Base-by-base conservation (phyloP, 2,113 vertebrate genomes). In the Struthidea cinerea region DNA sequence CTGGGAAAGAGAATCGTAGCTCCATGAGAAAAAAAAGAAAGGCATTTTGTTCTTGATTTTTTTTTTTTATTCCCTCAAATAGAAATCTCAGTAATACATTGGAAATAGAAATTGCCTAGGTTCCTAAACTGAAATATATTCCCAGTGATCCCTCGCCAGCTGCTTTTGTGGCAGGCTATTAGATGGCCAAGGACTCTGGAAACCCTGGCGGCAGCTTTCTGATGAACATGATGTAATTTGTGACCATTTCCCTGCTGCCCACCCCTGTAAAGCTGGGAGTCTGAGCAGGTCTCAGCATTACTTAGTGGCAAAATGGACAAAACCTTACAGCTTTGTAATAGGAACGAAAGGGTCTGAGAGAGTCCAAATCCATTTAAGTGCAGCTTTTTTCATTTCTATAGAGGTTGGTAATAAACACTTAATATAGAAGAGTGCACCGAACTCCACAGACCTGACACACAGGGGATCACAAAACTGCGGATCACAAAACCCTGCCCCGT, bases 121-220 rank as follows among this genome's bases (percentile, higher is more conserved):
- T 81, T 94, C 73, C 76, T 92, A 82, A 92, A 71, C 15, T 53
- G 69, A 87, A 64, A 60, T 59, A 63, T 57, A 78, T 84, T 94
- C 83, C 87, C 86, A 24, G 22, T 71, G 61, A 84, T 92, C 65
- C 80, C 94, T 55, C 35, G 52, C 64, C 91, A 95, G 84, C 76
- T 95, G 86, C 73, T 89, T 84, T 75, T 90, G 76, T 78, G 84
- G 73, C 41, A 94, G 56, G 32, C 56, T 89, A 30, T 84, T 89
- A 86, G 32, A 89, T 44, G 35, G 65, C 74, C 69, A 91, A 87
- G 60, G 77, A 69, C 65, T 79, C 50, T 33, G 55, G 50, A 90
- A 95, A 83, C 52, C 42, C 46, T 53, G 76, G 60, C 47, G 92
- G 86, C 75, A 59, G 71, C 59, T 92, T 86, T 92, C 85, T 95